phyloP scores from a whole-genome alignment of 2,888 invertebrate species.

The Odontocolon sp. region DNA sequence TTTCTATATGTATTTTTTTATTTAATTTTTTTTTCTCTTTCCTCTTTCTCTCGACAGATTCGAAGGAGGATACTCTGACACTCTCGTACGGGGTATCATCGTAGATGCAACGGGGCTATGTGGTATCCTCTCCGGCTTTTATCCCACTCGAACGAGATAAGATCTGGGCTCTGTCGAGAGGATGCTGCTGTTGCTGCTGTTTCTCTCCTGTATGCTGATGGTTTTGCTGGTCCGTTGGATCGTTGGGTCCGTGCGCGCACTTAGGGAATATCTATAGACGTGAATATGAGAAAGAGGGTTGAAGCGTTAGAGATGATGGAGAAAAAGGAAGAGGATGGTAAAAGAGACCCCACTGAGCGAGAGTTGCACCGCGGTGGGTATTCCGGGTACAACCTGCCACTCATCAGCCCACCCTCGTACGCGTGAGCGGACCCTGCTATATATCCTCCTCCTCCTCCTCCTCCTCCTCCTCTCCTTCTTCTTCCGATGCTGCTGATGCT shows the following conservation, averaged over 20 bases:
- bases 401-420: constrained; percentile 79
- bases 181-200: constrained; percentile 28
- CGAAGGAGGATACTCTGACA: constrained; percentile 72
- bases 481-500: background rate
- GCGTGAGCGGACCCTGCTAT: constrained; percentile 49
- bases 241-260: constrained; percentile 44
- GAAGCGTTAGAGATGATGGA: background rate
- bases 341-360: constrained; percentile 76
- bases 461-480: background rate
- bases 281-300: constrained; percentile 33
- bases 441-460: background rate
- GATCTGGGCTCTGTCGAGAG: constrained; percentile 68
- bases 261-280: constrained; percentile 50
- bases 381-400: constrained; percentile 80
- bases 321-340: background rate
- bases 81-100: constrained; percentile 77
- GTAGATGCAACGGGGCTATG: constrained; percentile 70
- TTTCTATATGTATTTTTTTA: constrained; percentile 41
- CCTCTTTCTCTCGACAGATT: constrained; percentile 41
- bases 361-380: constrained; percentile 78
- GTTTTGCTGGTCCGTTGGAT: background rate
- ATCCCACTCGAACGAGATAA: constrained; percentile 77
- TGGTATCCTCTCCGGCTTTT: constrained; percentile 76
- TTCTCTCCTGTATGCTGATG: constrained; percentile 8
- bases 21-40: constrained; percentile 55